phyloP scores from a whole-genome alignment of 1,140 invertebrate species.

The Matsumurasca onukii region DNA sequence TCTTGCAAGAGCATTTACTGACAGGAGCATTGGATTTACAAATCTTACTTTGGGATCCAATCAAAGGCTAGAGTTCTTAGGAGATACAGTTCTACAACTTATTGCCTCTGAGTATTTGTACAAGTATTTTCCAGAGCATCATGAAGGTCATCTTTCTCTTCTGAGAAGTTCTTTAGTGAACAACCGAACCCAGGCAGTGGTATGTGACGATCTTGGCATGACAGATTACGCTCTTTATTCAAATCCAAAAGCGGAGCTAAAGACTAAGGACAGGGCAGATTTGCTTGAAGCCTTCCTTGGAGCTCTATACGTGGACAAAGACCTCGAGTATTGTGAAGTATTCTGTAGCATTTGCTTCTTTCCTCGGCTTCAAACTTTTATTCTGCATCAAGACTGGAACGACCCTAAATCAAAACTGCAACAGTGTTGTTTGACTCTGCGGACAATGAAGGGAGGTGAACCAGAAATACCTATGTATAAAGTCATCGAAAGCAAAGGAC shows the following conservation, averaged over 20 bases:
- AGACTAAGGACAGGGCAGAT: conserved; percentile 97
- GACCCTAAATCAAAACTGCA: conserved; percentile 99
- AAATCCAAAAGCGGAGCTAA: conserved; percentile 88
- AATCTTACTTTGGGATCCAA: conserved; percentile 97
- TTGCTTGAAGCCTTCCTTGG: conserved; percentile 95
- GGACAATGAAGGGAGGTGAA: conserved; percentile 92
- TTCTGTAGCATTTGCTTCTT: conserved; percentile 98
- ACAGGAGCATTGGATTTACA: conserved; percentile 93
- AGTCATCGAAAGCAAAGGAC: conserved; percentile 93
- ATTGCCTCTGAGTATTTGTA: conserved; percentile 97
- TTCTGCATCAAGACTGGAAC: conserved; percentile 99
- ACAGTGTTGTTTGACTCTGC: conserved; percentile 96
- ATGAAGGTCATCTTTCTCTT: conserved; percentile 97
- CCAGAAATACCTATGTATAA: conserved; percentile 97
- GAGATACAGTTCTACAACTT: conserved; percentile 96
- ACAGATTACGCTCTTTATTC: conserved; percentile 87
- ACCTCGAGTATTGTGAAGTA: conserved; percentile 81
- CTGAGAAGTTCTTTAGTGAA: conserved; percentile 93
- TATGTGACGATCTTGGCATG: conserved; percentile 98
- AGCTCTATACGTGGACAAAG: conserved; percentile 95
- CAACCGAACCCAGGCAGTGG: conserved; percentile 94
- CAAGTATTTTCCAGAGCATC: conserved; percentile 96
- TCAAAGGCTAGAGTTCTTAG: conserved; percentile 96
- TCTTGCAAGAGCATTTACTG: conserved; percentile 93
- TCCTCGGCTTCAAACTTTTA: conserved; percentile 90